Evolutionary conservation across 2,113 vertebrate species (phyloP).

Genomic region (Neofelis nebulosa): DNA sequence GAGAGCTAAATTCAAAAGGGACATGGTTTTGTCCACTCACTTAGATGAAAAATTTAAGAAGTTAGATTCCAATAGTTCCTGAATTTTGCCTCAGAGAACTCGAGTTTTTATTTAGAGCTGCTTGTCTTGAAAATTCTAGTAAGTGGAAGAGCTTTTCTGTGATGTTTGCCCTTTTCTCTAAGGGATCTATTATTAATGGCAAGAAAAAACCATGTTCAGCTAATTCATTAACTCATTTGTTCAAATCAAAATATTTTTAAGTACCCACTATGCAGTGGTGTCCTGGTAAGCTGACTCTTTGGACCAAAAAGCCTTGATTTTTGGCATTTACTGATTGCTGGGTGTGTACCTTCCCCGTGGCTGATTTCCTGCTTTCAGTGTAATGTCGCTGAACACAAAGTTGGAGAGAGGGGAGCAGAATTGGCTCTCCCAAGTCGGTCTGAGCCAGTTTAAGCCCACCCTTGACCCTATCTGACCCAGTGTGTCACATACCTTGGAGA

Average conservation of each 20-base stretch:
- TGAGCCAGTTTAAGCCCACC: not conserved
- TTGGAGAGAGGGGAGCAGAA: not conserved
- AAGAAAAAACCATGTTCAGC: not conserved
- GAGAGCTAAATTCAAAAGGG: not conserved
- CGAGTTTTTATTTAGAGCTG: not conserved
- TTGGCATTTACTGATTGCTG: not conserved
- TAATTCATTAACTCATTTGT: not conserved
- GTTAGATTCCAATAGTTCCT: not conserved
- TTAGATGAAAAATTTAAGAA: constrained; percentile 48
- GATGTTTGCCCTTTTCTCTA: not conserved
- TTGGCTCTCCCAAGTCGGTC: not conserved
- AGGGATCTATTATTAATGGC: not conserved
- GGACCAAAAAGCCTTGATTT: not conserved
- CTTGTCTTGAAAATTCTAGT: not conserved
- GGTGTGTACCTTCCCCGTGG: not conserved
- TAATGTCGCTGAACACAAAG: not conserved
- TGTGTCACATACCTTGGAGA: not conserved
- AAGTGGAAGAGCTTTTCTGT: not conserved
- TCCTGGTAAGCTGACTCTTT: not conserved
- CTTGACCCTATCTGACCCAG: not conserved
- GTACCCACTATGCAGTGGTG: not conserved
- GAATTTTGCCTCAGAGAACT: not conserved
- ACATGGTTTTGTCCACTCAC: not conserved
- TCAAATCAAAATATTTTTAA: not conserved
- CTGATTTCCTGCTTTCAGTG: not conserved